Percentiles rank a stretch among this genome's conserved stretches.
phyloP scores from a whole-genome alignment of 2,888 invertebrate genomes.

The Oligia strigilis region DNA sequence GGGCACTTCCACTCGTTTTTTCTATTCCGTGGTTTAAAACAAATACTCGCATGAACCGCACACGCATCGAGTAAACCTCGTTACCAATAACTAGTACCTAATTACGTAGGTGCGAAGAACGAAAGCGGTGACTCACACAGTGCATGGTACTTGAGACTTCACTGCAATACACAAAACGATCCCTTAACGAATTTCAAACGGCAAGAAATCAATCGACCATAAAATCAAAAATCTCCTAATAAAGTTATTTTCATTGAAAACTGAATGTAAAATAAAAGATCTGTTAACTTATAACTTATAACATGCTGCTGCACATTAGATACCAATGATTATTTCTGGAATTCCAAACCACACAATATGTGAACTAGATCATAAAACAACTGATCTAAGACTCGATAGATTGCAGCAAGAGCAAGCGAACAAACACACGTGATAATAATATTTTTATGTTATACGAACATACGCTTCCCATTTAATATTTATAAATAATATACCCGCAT shows the following conservation, averaged over 20 bases:
- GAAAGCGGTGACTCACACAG: constrained; percentile 86
- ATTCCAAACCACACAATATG: background rate
- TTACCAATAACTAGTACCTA: constrained; percentile 69
- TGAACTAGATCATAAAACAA: constrained; percentile 25
- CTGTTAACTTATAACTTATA: background rate
- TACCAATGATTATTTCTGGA: background rate
- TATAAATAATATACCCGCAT: constrained; percentile 47
- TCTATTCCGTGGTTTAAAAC: too few species aligned
- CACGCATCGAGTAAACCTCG: constrained; percentile 71
- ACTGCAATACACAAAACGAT: constrained; percentile 54
- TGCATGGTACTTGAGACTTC: constrained; percentile 68
- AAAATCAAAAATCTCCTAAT: background rate
- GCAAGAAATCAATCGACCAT: background rate
- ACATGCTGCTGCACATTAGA: background rate
- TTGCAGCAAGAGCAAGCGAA: constrained; percentile 24
- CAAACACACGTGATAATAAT: constrained; percentile 22
- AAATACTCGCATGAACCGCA: constrained; percentile 65
- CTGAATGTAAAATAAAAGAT: background rate
- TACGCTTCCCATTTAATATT: constrained; percentile 31
- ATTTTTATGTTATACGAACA: constrained; percentile 27
- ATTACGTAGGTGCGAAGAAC: constrained; percentile 81
- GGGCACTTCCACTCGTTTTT: too few species aligned
- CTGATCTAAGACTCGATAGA: constrained; percentile 20
- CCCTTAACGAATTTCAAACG: background rate
- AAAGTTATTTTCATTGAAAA: background rate